Evolutionary conservation across 2,888 invertebrate genomes (phyloP), one percentile per base, ranked within the genome.

Genomic region (Taphrorychus bicolor): DNA sequence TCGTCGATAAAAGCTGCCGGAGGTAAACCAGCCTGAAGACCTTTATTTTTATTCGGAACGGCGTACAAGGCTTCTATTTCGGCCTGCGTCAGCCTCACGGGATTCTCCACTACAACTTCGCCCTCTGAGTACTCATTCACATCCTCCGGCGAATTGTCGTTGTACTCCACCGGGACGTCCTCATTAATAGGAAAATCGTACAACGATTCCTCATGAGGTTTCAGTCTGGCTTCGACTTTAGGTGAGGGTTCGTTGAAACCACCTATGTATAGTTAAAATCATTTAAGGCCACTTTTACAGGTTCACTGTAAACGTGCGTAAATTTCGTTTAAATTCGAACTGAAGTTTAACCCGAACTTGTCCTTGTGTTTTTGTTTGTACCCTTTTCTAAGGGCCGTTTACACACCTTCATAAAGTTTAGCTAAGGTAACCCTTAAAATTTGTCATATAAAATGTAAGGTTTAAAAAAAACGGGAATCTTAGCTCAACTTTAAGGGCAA

Each of bases 211-310:
- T 77, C 77, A 71, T 79, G 80, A 5, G 81, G 81, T 61, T 78
- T 78, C 40, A 81, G 72, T 72, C 74, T 78, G 9, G 89, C 89
- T 81, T 89, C 88, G 75, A 90, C 87, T 80, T 89, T 89, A 14
- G 89, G 89, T 69, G 87, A 88, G 19, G 89, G 89, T 81, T 90
- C 90, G 81, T 90, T 60, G 19, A 60, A 60, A 21, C 60, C 60
- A 2, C 60, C 59, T 59, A 22, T n/a, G n/a, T n/a, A n/a, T n/a
- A n/a, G n/a, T n/a, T n/a, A n/a, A n/a, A n/a, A n/a, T n/a, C n/a
- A n/a, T n/a, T n/a, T n/a, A n/a, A n/a, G n/a, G n/a, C n/a, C n/a
- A n/a, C n/a, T n/a, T n/a, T n/a, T n/a, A n/a, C n/a, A n/a, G n/a
- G n/a, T n/a, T n/a, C n/a, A n/a, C n/a, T n/a, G n/a, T n/a, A n/a